Evolutionary conservation across 2,797 vertebrate species (phyloP), one percentile per base, ranked within the genome.

Genomic region (Etheostoma perlongum): DNA sequence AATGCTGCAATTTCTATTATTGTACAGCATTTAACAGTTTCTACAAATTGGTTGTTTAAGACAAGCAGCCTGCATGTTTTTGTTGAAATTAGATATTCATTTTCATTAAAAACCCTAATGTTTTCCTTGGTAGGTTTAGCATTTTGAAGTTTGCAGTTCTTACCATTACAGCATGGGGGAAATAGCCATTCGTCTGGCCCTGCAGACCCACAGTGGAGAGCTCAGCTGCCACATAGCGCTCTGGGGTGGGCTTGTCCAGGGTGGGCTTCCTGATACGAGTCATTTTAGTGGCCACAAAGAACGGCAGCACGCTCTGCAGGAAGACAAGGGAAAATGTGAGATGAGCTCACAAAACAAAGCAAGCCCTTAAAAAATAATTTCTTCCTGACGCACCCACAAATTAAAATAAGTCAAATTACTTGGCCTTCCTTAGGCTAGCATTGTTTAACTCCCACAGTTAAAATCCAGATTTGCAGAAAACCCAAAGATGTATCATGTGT

Each of bases 281-380:
- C 96, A 99, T 85, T 88, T 99, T 99, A 1, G 98, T 99, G 61
- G 88, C 96, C 74, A 99, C 97, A 0, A 83, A 98, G 91, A 93
- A 98, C 0, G 98, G 98, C 25, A 97, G 89, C 74, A 99, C 96
- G 0, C 97, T 98, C 98, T 99, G 90, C 30, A 89, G 14, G 16
- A 7, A n/a, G 12, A 49, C 0, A n/a, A 19, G 2, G 16, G 2
- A n/a, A 5, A 54, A 15, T 0, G 2, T 33, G 1, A 47, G 6
- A 65, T 36, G 0, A 66, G 12, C 5, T 63, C n/a, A 15, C 19
- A 10, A 40, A 40, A 63, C 15, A 44, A 61, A 44, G 23, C n/a
- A 42, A 33, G 33, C 19, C 2, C 2, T 18, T 55, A 30, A 58
- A 36, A 51, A 42, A 27, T 11, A 4, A 42, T 25, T 42, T 2